These are phyloP conservation scores for Apogon talboti DNA, from an alignment of 2,797 vertebrate genomes.

Conservation along the genomic window DNA sequence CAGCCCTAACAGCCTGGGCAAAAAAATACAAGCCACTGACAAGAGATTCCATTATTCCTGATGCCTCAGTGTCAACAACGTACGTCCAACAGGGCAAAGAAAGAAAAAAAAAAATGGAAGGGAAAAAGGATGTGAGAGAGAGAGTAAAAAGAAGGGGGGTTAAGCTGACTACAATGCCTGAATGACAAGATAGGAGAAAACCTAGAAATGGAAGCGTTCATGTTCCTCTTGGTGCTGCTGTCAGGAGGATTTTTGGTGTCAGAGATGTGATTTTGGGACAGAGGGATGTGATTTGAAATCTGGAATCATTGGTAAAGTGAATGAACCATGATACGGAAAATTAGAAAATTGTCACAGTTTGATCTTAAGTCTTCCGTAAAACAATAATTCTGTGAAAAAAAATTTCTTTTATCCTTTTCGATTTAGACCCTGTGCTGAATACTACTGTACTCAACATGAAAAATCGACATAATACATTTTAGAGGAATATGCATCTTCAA, in stretches of 20 bases:
- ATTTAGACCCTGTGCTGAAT: slow-evolving; percentile 1
- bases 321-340: slow-evolving; percentile 45
- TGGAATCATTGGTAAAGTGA: slow-evolving; percentile 18
- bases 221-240: slow-evolving; percentile 55
- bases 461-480: slow-evolving; percentile 14
- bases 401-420: slow-evolving; percentile 10
- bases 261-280: slow-evolving; percentile 40
- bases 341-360: slow-evolving; percentile 38
- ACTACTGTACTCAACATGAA: background rate
- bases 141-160: slow-evolving; percentile 53
- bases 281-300: slow-evolving; percentile 39
- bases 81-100: slow-evolving; percentile 74
- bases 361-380: slow-evolving; percentile 13
- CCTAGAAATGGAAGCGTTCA: slow-evolving; percentile 60
- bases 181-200: slow-evolving; percentile 75
- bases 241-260: slow-evolving; percentile 56
- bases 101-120: slow-evolving; percentile 57
- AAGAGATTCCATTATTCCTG: slow-evolving; percentile 84
- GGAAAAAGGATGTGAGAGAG: slow-evolving; percentile 58
- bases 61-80: slow-evolving; percentile 81
- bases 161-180: slow-evolving; percentile 76
- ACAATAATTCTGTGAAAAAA: slow-evolving; percentile 21
- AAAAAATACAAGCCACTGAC: slow-evolving; percentile 80
- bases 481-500: background rate
- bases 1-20: slow-evolving; percentile 74